Evolutionary conservation across 2,888 invertebrate genomes (phyloP), one percentile per base, ranked within the genome.

Genomic region (Tipula unca): DNA sequence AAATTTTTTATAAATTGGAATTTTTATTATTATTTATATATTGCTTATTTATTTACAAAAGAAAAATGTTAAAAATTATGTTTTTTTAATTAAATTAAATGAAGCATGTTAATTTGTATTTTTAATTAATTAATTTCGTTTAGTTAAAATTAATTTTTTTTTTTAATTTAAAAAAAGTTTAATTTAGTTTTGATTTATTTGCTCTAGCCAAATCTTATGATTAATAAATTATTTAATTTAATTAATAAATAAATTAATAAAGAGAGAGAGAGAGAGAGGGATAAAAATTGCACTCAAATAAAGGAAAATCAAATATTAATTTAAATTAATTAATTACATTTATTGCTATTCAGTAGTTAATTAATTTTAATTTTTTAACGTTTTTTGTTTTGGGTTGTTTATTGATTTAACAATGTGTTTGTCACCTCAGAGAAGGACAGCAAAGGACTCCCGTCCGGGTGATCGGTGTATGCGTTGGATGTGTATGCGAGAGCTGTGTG

Each of bases 361-460:
- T 88, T 86, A 32, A 88, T 85, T 85, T 85, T 36, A 29, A n/a
- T 29, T n/a, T n/a, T n/a, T n/a, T n/a, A n/a, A n/a, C 3, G 6
- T 32, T 83, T 83, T 4, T 42, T 42, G 14, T 42, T 42, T 1
- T 42, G n/a, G n/a, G n/a, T 48, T 83, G 17, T 3, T 29, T 92
- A 93, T 90, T 94, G 94, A 90, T 94, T 94, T 90, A 95, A 92
- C 89, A 95, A 90, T 88, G 95, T 94, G 92, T 95, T 94, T 89
- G 95, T 95, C 92, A 95, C 95, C 93, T 95, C 94, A 91, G 94
- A 94, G 93, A 95, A 94, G 92, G 95, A 94, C 92, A 94, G 89
- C 92, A 94, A 89, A 92, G 94, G 94, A 93, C 94, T 94, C 92
- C 93, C 93, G 92, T 93, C 93, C 90, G 91, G 90, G 89, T 92